Evolutionary conservation across 2,113 vertebrate species (phyloP).

Genomic region (Odontophorus gujanensis): DNA sequence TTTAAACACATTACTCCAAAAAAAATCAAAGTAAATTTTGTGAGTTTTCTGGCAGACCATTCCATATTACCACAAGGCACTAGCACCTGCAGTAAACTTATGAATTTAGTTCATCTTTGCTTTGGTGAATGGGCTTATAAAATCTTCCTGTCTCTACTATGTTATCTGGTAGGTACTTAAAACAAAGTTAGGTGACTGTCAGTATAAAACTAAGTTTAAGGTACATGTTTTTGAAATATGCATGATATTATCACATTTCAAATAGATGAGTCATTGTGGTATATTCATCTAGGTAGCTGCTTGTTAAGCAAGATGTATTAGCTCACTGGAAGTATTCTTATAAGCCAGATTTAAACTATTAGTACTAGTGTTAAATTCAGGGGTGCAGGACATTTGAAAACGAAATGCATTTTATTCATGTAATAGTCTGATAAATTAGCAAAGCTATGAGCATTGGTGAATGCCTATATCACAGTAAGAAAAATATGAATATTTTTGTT

Average conservation of each 20-base stretch:
- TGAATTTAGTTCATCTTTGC: neutral
- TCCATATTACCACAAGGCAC: neutral
- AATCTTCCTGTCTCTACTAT: neutral
- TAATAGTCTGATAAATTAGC: neutral
- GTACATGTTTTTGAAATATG: neutral
- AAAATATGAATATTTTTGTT: neutral
- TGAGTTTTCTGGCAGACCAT: neutral
- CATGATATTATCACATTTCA: neutral
- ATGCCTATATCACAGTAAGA: neutral
- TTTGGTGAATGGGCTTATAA: neutral
- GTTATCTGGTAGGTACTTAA: neutral
- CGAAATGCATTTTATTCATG: neutral
- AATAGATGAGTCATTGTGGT: neutral
- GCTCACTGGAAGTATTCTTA: neutral
- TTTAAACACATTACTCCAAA: neutral
- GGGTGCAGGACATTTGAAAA: conserved; percentile 1
- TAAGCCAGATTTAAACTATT: conserved; percentile 4
- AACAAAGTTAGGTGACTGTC: neutral
- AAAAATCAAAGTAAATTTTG: neutral
- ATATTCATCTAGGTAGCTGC: neutral
- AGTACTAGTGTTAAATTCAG: conserved; percentile 12
- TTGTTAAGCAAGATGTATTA: neutral
- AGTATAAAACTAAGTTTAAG: neutral
- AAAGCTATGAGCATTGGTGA: neutral
- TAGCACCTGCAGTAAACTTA: neutral